Conservation (phyloP, 2,113 vertebrate genomes). For the Hirundichthys speculiger region DNA sequence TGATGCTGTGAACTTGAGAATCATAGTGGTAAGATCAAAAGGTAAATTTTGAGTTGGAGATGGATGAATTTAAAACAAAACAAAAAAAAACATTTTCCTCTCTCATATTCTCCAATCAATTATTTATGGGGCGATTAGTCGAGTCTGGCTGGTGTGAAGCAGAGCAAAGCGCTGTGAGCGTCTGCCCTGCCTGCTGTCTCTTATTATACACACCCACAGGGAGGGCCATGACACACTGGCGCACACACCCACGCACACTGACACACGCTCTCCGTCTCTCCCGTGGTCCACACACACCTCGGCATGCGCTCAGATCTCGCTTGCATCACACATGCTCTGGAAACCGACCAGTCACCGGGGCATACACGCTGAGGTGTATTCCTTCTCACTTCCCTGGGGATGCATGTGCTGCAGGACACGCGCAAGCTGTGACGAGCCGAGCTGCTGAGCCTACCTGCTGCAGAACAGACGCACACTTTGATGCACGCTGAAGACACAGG, state of each 20-base stretch:
- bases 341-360: constrained; percentile 44
- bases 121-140: constrained; percentile 71
- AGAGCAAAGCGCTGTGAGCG: constrained; percentile 48
- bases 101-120: constrained; percentile 32
- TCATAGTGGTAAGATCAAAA: too few species aligned
- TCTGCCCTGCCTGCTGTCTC: constrained; percentile 77
- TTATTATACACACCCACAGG: constrained; percentile 72
- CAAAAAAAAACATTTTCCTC: background rate
- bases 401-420: constrained; percentile 20
- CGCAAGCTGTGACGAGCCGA: constrained; percentile 10
- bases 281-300: constrained; percentile 42
- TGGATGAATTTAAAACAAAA: too few species aligned
- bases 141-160: constrained; percentile 65
- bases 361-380: constrained; percentile 43
- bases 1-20: too few species aligned
- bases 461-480: constrained; percentile 26
- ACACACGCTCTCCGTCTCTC: constrained; percentile 23
- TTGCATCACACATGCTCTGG: constrained; percentile 66
- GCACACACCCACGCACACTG: constrained; percentile 40
- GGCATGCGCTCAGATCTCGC: constrained; percentile 47
- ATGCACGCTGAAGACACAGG: constrained; percentile 8
- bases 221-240: constrained; percentile 61
- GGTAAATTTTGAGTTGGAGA: too few species aligned
- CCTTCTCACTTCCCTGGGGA: constrained; percentile 15
- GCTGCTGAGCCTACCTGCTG: constrained; percentile 20